Percentiles rank a stretch among this genome's conserved stretches.
phyloP scores from a whole-genome alignment of 2,797 vertebrate species.

The Synanceia verrucosa region DNA sequence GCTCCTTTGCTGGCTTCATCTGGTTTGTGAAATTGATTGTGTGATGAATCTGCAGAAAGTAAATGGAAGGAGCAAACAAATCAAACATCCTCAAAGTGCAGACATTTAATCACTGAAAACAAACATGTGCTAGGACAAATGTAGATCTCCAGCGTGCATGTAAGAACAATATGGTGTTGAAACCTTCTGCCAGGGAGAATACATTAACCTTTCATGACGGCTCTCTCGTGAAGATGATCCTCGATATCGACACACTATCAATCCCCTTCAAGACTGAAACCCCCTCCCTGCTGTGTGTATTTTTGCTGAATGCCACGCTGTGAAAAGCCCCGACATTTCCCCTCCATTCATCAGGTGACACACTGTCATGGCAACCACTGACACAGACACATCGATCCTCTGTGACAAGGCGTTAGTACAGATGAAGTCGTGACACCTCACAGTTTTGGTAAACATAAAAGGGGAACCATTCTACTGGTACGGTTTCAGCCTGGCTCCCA shows the following conservation, averaged over 20 bases:
- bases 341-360: slow-evolving; percentile 34
- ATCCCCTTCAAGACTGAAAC: slow-evolving; percentile 46
- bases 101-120: slow-evolving; percentile 21
- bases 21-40: slow-evolving; percentile 40
- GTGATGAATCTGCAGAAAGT: slow-evolving; percentile 29
- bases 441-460: slow-evolving; percentile 5
- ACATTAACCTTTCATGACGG: slow-evolving; percentile 64
- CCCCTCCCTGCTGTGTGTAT: slow-evolving; percentile 16
- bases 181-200: slow-evolving; percentile 36
- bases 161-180: background rate
- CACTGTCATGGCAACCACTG: slow-evolving; percentile 48
- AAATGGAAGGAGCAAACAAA: slow-evolving; percentile 46
- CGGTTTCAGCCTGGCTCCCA: background rate
- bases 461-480: background rate
- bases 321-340: slow-evolving; percentile 40
- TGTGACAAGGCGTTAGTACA: slow-evolving; percentile 15
- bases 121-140: slow-evolving; percentile 1
- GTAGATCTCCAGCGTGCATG: background rate
- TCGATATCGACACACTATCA: slow-evolving; percentile 56
- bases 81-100: slow-evolving; percentile 23
- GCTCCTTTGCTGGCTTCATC: slow-evolving; percentile 4
- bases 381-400: slow-evolving; percentile 35
- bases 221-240: slow-evolving; percentile 32
- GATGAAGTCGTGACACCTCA: slow-evolving; percentile 29
- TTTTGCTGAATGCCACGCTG: slow-evolving; percentile 38